Percentiles rank a stretch among this genome's conserved stretches.
phyloP scores from a whole-genome alignment of 2,888 invertebrate species.

The Campopleginae sp. region DNA sequence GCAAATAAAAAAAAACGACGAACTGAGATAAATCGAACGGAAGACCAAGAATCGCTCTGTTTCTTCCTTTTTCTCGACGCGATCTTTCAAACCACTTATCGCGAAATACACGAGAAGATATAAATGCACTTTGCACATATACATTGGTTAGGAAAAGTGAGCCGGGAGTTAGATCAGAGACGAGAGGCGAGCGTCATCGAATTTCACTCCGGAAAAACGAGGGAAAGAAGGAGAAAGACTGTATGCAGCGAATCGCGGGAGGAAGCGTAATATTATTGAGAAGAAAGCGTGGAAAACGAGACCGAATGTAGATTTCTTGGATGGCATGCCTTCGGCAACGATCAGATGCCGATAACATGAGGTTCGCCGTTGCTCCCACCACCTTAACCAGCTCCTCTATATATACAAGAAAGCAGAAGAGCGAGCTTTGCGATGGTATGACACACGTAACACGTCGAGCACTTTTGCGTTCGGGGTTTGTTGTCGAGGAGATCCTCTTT shows the following conservation, averaged over 20 bases:
- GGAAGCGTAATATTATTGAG: slow-evolving; percentile 6
- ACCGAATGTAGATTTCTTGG: slow-evolving; percentile 43
- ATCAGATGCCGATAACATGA: slow-evolving; percentile 49
- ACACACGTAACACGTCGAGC: slow-evolving; percentile 11
- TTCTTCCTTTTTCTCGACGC: slow-evolving; percentile 8
- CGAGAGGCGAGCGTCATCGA: slow-evolving; percentile 31
- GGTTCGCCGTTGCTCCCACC: slow-evolving; percentile 28
- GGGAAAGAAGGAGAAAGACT: neutral
- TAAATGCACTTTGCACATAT: neutral
- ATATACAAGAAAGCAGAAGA: neutral
- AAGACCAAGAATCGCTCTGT: neutral
- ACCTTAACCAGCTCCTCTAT: neutral
- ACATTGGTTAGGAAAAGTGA: neutral
- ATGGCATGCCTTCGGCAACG: slow-evolving; percentile 39
- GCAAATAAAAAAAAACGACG: neutral
- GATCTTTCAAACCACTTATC: slow-evolving; percentile 12
- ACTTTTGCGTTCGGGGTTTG: slow-evolving; percentile 13
- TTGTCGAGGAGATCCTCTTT: slow-evolving; percentile 24
- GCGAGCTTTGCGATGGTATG: slow-evolving; percentile 12
- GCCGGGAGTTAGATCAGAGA: neutral
- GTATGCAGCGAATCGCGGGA: neutral
- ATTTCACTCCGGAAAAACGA: neutral
- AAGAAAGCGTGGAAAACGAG: slow-evolving; percentile 30
- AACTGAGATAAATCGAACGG: neutral
- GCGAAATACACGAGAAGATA: neutral